These are phyloP conservation scores for Hippoglossus stenolepis DNA, from an alignment of 2,113 vertebrate genomes.

Conservation along the genomic window DNA sequence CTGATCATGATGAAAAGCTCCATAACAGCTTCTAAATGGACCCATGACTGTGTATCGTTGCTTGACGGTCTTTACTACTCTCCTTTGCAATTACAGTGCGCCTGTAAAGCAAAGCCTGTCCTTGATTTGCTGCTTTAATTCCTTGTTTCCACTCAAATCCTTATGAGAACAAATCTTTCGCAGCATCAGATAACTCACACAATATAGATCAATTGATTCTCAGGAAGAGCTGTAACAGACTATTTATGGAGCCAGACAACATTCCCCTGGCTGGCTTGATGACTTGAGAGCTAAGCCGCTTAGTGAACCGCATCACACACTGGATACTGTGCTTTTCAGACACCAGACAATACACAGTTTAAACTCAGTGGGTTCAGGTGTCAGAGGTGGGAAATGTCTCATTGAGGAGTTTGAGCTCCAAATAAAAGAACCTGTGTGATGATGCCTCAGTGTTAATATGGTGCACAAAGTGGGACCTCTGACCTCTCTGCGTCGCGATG, in stretches of 20 bases:
- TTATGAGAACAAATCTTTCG: slow-evolving; percentile 34
- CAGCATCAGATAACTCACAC: slow-evolving; percentile 55
- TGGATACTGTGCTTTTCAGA: slow-evolving; percentile 51
- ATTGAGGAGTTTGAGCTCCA: slow-evolving; percentile 7
- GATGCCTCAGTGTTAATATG: neutral
- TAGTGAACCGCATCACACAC: slow-evolving; percentile 46
- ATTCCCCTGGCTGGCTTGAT: slow-evolving; percentile 50
- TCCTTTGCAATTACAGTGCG: slow-evolving; percentile 2
- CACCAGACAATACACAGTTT: slow-evolving; percentile 31
- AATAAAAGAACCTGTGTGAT: slow-evolving; percentile 13
- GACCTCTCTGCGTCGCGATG: slow-evolving; percentile 90
- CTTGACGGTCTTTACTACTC: slow-evolving; percentile 20
- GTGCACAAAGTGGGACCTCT: slow-evolving; percentile 56
- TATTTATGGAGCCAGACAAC: slow-evolving; percentile 33
- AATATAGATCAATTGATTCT: slow-evolving; percentile 61
- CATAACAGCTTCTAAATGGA: neutral
- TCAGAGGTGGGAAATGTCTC: slow-evolving; percentile 23
- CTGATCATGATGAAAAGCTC: slow-evolving; percentile 4
- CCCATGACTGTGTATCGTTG: neutral
- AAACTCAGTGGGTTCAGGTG: slow-evolving; percentile 34
- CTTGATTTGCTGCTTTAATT: slow-evolving; percentile 58
- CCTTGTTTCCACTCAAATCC: slow-evolving; percentile 47
- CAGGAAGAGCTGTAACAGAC: slow-evolving; percentile 39
- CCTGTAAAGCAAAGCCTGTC: slow-evolving; percentile 5
- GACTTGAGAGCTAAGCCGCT: slow-evolving; percentile 64